Evolutionary conservation across 2,797 vertebrate genomes (phyloP).

Genomic region (Gymnothorax reevesii): DNA sequence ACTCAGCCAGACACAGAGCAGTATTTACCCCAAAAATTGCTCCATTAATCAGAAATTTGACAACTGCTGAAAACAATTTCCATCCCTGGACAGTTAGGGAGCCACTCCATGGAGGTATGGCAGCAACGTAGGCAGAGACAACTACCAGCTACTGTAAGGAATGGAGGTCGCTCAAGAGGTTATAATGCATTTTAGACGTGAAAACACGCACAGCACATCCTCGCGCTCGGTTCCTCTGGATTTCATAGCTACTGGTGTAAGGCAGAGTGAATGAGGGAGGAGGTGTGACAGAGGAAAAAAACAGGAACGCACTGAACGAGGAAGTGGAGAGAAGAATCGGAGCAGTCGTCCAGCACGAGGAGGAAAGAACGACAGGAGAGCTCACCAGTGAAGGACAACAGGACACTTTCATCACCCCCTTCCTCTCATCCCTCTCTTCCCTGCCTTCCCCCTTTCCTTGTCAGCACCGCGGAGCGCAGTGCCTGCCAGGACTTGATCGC

Average conservation of each 20-base stretch:
- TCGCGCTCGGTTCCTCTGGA: no score
- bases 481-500: conserved; percentile 49
- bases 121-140: neutral
- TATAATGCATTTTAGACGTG: neutral
- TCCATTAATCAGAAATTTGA: neutral
- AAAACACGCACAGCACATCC: neutral
- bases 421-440: conserved; percentile 13
- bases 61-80: neutral
- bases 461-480: conserved; percentile 44
- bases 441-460: conserved; percentile 3
- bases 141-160: neutral
- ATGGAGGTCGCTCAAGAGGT: neutral
- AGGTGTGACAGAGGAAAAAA: conserved; percentile 2
- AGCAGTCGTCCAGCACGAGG: conserved; percentile 15
- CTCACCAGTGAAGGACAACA: conserved; percentile 28
- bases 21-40: neutral
- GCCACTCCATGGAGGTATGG: neutral
- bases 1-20: neutral
- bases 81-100: no score
- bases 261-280: neutral
- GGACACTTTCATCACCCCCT: neutral
- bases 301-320: neutral
- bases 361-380: neutral
- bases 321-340: neutral
- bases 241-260: no score